Evolutionary conservation across 2,113 vertebrate genomes (phyloP).

Genomic region (Panthera leo): DNA sequence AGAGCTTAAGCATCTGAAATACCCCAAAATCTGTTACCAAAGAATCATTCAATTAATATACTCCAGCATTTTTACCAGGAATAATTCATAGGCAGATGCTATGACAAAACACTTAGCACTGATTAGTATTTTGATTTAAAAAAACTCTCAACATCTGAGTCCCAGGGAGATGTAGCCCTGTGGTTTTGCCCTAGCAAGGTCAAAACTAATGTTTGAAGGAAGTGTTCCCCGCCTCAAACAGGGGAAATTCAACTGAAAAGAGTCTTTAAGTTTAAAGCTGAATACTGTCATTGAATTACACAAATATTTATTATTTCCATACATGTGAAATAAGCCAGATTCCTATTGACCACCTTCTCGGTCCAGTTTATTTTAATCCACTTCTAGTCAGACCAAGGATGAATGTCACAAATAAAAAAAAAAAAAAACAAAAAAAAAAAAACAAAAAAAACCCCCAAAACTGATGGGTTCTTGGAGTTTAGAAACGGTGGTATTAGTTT

Average conservation of each 20-base stretch:
- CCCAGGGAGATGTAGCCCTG: not conserved
- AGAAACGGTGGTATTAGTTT: slow-evolving; percentile 30
- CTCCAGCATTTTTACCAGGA: not conserved
- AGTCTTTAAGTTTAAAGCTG: not conserved
- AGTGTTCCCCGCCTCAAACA: not conserved
- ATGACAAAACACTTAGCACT: not conserved
- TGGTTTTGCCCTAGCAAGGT: not conserved
- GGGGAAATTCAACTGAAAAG: slow-evolving; percentile 2
- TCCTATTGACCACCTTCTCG: not conserved
- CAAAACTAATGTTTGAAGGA: not conserved
- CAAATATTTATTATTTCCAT: not conserved
- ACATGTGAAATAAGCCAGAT: slow-evolving; percentile 51
- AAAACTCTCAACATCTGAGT: not conserved
- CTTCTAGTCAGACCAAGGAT: slow-evolving; percentile 12
- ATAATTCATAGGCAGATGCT: not conserved
- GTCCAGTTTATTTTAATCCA: slow-evolving; percentile 6
- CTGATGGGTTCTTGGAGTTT: slow-evolving; percentile 29
- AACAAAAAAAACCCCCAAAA: too few relatives aligned
- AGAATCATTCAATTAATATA: slow-evolving; percentile 15
- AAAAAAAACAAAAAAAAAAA: not conserved
- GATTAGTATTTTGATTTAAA: not conserved
- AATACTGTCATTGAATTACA: not conserved
- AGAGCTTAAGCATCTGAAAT: not conserved
- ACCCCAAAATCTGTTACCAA: not conserved
- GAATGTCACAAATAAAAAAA: slow-evolving; percentile 59